These are phyloP conservation scores for Trematomus bernacchii DNA, from an alignment of 2,797 vertebrate genomes.

Conservation along the genomic window DNA sequence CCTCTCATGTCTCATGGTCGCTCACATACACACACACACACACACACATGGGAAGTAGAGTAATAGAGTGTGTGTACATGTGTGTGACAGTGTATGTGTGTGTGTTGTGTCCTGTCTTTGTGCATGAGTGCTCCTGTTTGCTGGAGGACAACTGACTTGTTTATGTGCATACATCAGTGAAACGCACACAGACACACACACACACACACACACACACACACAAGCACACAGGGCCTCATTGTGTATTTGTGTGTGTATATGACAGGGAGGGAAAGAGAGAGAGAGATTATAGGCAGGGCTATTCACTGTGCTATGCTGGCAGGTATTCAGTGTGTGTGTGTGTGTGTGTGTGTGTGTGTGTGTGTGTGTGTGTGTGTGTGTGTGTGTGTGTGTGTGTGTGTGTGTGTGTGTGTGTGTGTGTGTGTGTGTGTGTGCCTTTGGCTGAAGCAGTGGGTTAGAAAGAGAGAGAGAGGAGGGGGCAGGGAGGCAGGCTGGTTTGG, in stretches of 20 bases:
- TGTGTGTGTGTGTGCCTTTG: constrained; percentile 35
- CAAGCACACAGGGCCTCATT: constrained; percentile 50
- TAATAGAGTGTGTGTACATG: constrained; percentile 21
- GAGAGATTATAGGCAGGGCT: constrained; percentile 58
- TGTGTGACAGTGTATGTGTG: constrained; percentile 16
- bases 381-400: constrained; percentile 52
- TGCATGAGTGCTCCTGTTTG: constrained; percentile 76
- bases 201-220: constrained; percentile 13
- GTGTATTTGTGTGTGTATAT: constrained; percentile 43
- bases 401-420: constrained; percentile 36
- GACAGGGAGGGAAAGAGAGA: constrained; percentile 21
- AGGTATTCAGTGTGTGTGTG: constrained; percentile 70
- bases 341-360: constrained; percentile 41
- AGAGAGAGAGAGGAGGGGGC: not conserved
- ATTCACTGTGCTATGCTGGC: constrained; percentile 72
- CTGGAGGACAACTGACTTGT: constrained; percentile 77
- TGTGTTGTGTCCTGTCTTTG: constrained; percentile 60
- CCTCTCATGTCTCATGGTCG: constrained; percentile 49
- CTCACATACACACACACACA: constrained; percentile 32
- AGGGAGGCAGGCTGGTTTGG: constrained; percentile 50
- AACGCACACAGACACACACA: constrained; percentile 38
- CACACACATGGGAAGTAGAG: constrained; percentile 23
- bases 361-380: constrained; percentile 48
- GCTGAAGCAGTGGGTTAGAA: constrained; percentile 62
- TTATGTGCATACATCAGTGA: constrained; percentile 74